A percentile compares a stretch with the other conserved stretches of the same genome.
Conservation (phyloP, 2,888 invertebrate genomes). For the Diaperis boleti region DNA sequence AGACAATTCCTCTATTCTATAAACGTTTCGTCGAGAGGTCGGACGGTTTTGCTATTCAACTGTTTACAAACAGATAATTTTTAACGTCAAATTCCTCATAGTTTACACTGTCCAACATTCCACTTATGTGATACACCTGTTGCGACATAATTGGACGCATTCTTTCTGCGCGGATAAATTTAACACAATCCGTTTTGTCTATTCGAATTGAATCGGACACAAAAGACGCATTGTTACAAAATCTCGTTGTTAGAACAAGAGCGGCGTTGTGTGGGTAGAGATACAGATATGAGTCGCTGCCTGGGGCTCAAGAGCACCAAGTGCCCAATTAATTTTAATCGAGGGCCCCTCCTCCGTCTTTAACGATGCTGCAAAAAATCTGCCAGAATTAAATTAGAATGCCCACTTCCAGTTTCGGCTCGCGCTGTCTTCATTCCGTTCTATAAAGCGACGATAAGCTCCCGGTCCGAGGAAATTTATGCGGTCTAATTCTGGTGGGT, state of each 20-base stretch:
- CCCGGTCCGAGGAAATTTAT: background rate
- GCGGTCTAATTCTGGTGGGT: constrained; percentile 8
- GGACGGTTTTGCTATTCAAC: constrained; percentile 13
- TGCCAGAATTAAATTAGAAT: too few relatives aligned
- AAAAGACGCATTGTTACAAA: constrained; percentile 2
- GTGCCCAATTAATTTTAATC: too few relatives aligned
- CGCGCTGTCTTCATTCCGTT: constrained; percentile 10
- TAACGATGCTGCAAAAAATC: too few relatives aligned
- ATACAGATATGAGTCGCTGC: too few relatives aligned
- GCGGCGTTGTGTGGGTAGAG: background rate
- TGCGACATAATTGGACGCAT: constrained; percentile 15
- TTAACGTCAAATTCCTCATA: constrained; percentile 16
- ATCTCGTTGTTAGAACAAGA: background rate
- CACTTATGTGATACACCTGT: constrained; percentile 25
- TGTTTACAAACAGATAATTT: constrained; percentile 33
- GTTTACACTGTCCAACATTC: constrained; percentile 10
- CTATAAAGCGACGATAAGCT: constrained; percentile 4
- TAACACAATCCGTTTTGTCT: background rate
- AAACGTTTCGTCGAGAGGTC: constrained; percentile 16
- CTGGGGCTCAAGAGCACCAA: too few relatives aligned
- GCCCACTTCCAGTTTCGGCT: too few relatives aligned
- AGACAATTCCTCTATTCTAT: constrained; percentile 1
- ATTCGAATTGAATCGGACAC: background rate
- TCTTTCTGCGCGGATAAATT: constrained; percentile 1
- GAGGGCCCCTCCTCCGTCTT: too few relatives aligned